phyloP scores from a whole-genome alignment of 2,888 invertebrate species.

The Hedychridium roseum region DNA sequence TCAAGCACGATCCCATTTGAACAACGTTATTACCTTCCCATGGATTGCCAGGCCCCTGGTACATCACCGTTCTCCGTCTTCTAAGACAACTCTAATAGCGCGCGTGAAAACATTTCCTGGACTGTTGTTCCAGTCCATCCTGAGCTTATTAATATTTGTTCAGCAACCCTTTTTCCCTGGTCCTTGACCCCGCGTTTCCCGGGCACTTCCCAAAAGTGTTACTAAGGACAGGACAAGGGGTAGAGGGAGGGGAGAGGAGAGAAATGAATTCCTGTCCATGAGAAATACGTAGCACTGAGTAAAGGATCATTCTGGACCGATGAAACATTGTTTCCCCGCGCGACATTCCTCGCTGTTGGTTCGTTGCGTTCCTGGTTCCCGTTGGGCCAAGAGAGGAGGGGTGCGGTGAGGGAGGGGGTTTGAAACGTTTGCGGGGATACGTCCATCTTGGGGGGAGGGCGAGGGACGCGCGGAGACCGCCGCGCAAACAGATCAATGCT shows the following conservation, averaged over 20 bases:
- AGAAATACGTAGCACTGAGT: too few relatives aligned
- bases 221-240: conserved; percentile 15
- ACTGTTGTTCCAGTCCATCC: conserved; percentile 7
- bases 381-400: too few relatives aligned
- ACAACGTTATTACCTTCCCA: background rate
- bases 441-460: conserved; percentile 59
- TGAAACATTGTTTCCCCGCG: too few relatives aligned
- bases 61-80: too few relatives aligned
- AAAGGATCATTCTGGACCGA: too few relatives aligned
- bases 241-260: conserved; percentile 3
- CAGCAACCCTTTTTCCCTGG: conserved; percentile 22
- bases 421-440: too few relatives aligned
- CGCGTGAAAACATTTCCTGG: background rate
- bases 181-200: too few relatives aligned
- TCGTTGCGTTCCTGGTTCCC: too few relatives aligned
- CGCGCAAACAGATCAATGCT: conserved; percentile 64
- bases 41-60: background rate
- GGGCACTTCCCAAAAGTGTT: background rate
- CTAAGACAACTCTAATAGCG: conserved; percentile 1
- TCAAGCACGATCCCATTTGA: background rate
- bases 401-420: too few relatives aligned
- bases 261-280: too few relatives aligned
- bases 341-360: too few relatives aligned
- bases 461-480: conserved; percentile 44
- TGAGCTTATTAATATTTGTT: conserved; percentile 40